Percentiles rank a stretch among this genome's conserved stretches.
Conservation (phyloP, 1,140 invertebrate species). For the Arion vulgaris region DNA sequence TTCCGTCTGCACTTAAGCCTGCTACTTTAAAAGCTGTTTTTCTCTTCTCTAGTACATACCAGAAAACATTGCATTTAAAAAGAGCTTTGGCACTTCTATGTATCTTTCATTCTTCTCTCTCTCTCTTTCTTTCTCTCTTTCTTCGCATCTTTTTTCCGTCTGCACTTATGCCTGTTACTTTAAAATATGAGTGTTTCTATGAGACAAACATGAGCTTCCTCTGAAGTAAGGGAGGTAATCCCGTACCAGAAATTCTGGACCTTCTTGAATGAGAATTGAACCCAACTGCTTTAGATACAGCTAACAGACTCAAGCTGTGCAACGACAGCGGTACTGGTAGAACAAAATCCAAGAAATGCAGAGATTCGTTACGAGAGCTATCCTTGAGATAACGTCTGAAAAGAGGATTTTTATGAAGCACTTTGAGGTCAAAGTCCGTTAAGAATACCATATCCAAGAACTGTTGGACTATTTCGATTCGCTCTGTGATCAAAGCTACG, state of each 20-base stretch:
- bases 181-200: neutral
- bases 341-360: neutral
- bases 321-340: neutral
- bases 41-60: too few relatives aligned
- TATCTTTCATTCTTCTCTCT: neutral
- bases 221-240: conserved; percentile 3
- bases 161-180: neutral
- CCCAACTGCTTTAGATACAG: neutral
- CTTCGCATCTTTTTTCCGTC: neutral
- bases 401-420: neutral
- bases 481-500: neutral
- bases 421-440: conserved; percentile 1
- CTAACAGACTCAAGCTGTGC: neutral
- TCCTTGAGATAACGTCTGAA: neutral
- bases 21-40: too few relatives aligned
- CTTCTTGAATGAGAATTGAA: neutral
- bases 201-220: neutral
- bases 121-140: conserved; percentile 11
- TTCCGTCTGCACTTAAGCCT: too few relatives aligned
- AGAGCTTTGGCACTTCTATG: too few relatives aligned
- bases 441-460: conserved; percentile 20
- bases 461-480: neutral
- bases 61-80: too few relatives aligned
- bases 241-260: neutral
- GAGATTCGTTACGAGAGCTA: neutral